These are phyloP conservation scores for Corvus moneduloides DNA, from an alignment of 2,113 vertebrate genomes.

Conservation along the genomic window DNA sequence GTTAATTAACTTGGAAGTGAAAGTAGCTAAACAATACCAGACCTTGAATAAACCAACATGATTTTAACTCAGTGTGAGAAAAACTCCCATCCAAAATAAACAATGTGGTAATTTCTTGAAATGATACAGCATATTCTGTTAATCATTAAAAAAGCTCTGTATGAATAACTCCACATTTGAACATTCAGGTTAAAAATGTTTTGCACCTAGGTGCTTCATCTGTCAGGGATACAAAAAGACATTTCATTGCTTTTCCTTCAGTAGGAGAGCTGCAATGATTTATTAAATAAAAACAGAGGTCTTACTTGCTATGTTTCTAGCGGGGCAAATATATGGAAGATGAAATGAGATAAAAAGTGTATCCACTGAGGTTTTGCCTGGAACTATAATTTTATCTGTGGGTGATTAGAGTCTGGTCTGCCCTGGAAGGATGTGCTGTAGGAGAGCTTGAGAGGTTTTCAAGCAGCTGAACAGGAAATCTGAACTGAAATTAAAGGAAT, in stretches of 20 bases:
- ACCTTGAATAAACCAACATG: conserved; percentile 31
- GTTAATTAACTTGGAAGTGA: conserved; percentile 44
- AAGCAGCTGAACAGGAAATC: background rate
- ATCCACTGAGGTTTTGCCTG: background rate
- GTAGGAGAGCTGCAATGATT: background rate
- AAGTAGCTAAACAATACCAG: conserved; percentile 49
- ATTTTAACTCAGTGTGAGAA: conserved; percentile 30
- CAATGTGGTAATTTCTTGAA: background rate
- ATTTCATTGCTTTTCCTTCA: background rate
- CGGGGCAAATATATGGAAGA: background rate
- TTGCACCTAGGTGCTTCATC: background rate
- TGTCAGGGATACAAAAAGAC: background rate
- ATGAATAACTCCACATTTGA: background rate
- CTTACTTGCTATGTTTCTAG: background rate
- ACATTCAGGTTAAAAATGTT: background rate
- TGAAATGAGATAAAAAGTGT: background rate
- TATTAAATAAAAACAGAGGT: background rate
- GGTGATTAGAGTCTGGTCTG: background rate
- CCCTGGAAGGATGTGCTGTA: background rate
- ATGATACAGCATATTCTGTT: background rate
- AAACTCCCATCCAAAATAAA: conserved; percentile 27
- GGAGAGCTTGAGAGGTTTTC: background rate
- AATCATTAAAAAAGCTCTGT: background rate
- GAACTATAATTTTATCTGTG: background rate
- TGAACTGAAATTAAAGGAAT: background rate